Percentiles rank a stretch among this genome's conserved stretches.
These are phyloP conservation scores for Drosophila rufa DNA, from an alignment of 1,140 invertebrate genomes.

Conservation along the genomic window DNA sequence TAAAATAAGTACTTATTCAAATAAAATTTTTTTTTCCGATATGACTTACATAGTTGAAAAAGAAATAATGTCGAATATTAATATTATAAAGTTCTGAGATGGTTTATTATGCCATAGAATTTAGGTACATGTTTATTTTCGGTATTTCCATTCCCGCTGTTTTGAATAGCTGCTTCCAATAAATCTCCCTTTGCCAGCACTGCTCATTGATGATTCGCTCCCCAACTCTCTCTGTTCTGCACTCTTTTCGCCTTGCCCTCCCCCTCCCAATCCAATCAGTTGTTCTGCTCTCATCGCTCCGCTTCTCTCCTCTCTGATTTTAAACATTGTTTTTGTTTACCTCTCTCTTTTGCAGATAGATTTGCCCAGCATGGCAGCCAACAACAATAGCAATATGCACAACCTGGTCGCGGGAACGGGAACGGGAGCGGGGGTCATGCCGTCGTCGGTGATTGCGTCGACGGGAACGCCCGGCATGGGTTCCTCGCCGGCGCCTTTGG, in stretches of 20 bases:
- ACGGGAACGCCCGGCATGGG: conserved; percentile 67
- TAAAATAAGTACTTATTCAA: too few relatives aligned
- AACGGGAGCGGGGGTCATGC: conserved; percentile 40
- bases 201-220: conserved; percentile 15
- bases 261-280: conserved; percentile 17
- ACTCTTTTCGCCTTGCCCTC: background rate
- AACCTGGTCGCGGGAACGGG: conserved; percentile 54
- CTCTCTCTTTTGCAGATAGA: conserved; percentile 36
- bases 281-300: background rate
- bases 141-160: background rate
- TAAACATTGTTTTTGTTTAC: conserved; percentile 59
- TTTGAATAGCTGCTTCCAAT: background rate
- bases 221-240: background rate
- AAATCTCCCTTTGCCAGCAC: conserved; percentile 14
- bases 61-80: too few relatives aligned
- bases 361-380: conserved; percentile 75
- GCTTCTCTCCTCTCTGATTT: conserved; percentile 11
- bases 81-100: too few relatives aligned
- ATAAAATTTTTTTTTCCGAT: too few relatives aligned
- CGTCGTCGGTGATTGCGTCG: conserved; percentile 74
- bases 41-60: too few relatives aligned
- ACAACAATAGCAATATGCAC: conserved; percentile 75
- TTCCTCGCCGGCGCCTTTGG: conserved; percentile 31
- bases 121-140: too few relatives aligned
- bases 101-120: too few relatives aligned